Evolutionary conservation across 2,113 vertebrate genomes (phyloP).

Genomic region (Mixornis gularis): DNA sequence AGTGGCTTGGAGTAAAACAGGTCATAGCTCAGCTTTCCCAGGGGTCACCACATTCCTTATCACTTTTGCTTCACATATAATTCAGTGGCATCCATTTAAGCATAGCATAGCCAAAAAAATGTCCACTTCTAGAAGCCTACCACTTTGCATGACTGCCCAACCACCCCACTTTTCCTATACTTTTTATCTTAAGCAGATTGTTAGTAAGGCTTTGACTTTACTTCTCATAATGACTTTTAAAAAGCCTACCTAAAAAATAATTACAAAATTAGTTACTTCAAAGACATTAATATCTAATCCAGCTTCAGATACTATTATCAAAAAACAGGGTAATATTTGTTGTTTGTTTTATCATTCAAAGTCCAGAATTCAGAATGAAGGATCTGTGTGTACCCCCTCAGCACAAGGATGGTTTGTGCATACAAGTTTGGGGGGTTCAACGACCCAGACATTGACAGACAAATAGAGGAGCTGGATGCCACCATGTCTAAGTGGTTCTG

Average conservation of each 20-base stretch:
- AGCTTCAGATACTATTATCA: neutral
- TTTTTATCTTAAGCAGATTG: neutral
- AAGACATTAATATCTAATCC: neutral
- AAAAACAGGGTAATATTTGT: neutral
- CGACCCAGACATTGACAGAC: neutral
- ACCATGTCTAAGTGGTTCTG: neutral
- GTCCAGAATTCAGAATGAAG: neutral
- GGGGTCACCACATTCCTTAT: neutral
- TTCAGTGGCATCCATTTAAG: neutral
- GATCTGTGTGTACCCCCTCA: neutral
- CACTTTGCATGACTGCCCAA: neutral
- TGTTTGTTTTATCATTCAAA: neutral
- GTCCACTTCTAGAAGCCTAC: neutral
- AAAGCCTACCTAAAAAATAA: neutral
- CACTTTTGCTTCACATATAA: neutral
- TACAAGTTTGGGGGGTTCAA: neutral
- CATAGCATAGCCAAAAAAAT: neutral
- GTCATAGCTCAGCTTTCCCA: neutral
- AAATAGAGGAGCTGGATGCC: neutral
- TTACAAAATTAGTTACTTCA: neutral
- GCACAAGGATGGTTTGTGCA: neutral
- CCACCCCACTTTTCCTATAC: neutral
- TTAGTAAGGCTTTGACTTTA: neutral
- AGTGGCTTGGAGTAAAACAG: neutral
- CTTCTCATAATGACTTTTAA: neutral